These are phyloP conservation scores for Hystrix brachyura DNA, from an alignment of 2,113 vertebrate species.

Conservation along the genomic window DNA sequence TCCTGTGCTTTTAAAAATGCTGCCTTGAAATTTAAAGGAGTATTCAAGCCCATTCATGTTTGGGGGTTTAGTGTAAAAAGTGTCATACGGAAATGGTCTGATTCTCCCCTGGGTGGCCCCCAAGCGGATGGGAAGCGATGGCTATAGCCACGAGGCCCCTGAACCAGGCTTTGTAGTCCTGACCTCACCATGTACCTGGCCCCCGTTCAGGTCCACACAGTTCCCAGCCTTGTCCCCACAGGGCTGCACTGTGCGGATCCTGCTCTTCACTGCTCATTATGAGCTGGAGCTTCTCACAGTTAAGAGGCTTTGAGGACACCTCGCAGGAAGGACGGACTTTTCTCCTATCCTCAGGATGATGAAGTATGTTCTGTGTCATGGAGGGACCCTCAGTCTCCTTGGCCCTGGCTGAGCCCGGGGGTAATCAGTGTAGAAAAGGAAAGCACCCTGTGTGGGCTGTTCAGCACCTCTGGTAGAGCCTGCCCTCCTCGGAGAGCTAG, in stretches of 20 bases:
- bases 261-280: neutral
- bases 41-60: neutral
- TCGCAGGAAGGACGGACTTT: too few relatives aligned
- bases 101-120: neutral
- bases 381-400: neutral
- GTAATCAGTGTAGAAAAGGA: neutral
- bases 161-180: neutral
- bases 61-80: neutral
- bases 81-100: neutral
- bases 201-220: neutral
- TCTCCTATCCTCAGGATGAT: too few relatives aligned
- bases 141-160: neutral
- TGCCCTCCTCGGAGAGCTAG: neutral
- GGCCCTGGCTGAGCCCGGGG: neutral
- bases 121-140: too few relatives aligned
- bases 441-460: neutral
- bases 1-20: neutral
- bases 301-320: too few relatives aligned
- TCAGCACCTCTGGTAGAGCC: rapidly evolving
- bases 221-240: neutral
- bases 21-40: neutral
- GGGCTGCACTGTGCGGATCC: neutral
- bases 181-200: neutral
- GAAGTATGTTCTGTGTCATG: neutral
- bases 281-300: neutral